Conservation (phyloP, 23 tunicate species). For the Oikopleura dioica region DNA sequence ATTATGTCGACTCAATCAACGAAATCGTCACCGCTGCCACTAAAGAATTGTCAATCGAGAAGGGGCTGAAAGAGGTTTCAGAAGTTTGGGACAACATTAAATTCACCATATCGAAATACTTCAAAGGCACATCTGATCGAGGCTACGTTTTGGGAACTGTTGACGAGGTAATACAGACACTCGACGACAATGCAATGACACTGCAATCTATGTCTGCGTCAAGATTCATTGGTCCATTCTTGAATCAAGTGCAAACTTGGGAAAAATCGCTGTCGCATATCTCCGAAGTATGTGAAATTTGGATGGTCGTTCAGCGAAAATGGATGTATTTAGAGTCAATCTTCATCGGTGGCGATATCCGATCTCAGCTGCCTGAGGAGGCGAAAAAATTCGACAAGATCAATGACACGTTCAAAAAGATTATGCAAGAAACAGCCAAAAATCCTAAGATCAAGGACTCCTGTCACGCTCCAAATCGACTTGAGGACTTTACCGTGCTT, state of each 20-base stretch:
- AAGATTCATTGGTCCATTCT: constrained; percentile 81
- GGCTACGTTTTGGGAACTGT: constrained; percentile 76
- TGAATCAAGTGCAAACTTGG: constrained; percentile 62
- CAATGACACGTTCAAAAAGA: constrained; percentile 72
- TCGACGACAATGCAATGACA: constrained; percentile 88
- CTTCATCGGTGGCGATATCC: constrained; percentile 92
- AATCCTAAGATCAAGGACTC: constrained; percentile 75
- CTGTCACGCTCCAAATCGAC: constrained; percentile 59
- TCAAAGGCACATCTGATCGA: constrained; percentile 82
- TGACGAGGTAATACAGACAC: constrained; percentile 74
- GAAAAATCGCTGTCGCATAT: constrained; percentile 75
- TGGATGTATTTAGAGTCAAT: constrained; percentile 97
- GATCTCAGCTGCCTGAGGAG: constrained; percentile 94
- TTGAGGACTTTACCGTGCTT: constrained; percentile 39
- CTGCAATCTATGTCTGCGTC: constrained; percentile 84
- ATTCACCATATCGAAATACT: constrained; percentile 47
- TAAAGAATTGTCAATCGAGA: constrained; percentile 75
- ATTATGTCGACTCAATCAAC: constrained; percentile 40
- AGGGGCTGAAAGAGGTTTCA: constrained; percentile 78
- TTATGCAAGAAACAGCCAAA: constrained; percentile 90
- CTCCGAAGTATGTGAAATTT: constrained; percentile 90
- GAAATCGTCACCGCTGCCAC: constrained; percentile 83
- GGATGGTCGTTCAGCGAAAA: constrained; percentile 89
- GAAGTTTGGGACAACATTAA: constrained; percentile 92
- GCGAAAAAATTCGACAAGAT: constrained; percentile 88